Evolutionary conservation across 2,797 vertebrate species (phyloP).

Genomic region (Buphagus erythrorhynchus): DNA sequence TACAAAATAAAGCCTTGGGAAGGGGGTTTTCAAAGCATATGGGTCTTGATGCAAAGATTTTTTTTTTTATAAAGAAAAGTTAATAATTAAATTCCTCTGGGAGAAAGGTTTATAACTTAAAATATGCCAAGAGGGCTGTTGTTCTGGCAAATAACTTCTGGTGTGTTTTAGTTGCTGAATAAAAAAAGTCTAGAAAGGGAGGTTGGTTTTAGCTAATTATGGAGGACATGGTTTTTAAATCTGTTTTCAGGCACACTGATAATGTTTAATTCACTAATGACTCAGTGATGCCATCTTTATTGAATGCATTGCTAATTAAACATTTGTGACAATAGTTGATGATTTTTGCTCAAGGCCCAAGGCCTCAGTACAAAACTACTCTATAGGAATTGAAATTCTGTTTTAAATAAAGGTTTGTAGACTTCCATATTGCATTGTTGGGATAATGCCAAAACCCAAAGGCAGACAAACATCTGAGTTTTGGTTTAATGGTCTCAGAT

Average conservation of each 20-base stretch:
- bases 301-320: not conserved
- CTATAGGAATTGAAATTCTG: not conserved
- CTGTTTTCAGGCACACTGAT: not conserved
- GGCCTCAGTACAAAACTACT: not conserved
- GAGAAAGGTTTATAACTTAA: not conserved
- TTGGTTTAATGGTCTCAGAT: not conserved
- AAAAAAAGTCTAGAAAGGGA: not conserved
- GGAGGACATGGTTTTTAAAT: not conserved
- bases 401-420: not conserved
- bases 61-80: not conserved
- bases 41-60: not conserved
- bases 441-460: not conserved
- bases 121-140: not conserved
- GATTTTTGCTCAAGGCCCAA: not conserved
- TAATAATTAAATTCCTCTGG: not conserved
- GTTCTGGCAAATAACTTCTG: not conserved
- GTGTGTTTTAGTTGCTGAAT: not conserved
- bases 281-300: not conserved
- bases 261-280: not conserved
- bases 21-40: not conserved
- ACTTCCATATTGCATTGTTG: not conserved
- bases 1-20: not conserved
- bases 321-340: not conserved
- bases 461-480: not conserved
- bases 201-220: not conserved